A percentile compares a stretch with the other conserved stretches of the same genome.
Conservation (phyloP, 1,140 invertebrate species). For the Conus betulinus region DNA sequence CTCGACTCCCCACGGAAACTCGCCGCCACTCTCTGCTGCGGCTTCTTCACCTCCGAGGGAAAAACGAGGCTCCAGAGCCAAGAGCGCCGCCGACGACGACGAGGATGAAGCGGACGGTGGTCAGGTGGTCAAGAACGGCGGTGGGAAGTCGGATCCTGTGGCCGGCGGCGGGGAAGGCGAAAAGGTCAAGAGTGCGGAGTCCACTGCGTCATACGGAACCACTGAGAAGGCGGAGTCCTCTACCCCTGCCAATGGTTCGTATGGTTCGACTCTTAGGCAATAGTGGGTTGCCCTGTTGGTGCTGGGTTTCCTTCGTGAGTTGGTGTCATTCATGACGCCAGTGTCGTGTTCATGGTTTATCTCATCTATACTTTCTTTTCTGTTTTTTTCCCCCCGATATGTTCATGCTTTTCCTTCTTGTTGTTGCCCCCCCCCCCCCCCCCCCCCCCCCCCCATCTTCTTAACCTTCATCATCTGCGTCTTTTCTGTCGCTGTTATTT, state of each 20-base stretch:
- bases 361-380: too few relatives aligned
- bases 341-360: too few relatives aligned
- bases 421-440: too few relatives aligned
- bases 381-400: too few relatives aligned
- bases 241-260: slow-evolving; percentile 27
- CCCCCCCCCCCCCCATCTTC: too few relatives aligned
- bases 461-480: too few relatives aligned
- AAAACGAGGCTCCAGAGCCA: neutral
- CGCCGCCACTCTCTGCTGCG: slow-evolving; percentile 18
- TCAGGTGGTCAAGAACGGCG: neutral
- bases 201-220: slow-evolving; percentile 2
- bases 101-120: neutral
- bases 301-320: too few relatives aligned
- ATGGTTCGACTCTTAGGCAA: neutral
- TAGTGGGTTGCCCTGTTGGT: too few relatives aligned
- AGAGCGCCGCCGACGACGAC: neutral
- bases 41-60: neutral
- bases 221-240: slow-evolving; percentile 19
- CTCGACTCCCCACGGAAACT: slow-evolving; percentile 31
- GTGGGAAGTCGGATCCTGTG: neutral
- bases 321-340: too few relatives aligned
- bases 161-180: neutral
- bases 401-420: too few relatives aligned
- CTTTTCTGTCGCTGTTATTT: too few relatives aligned
- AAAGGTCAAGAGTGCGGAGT: slow-evolving; percentile 22